Evolutionary conservation across 2,113 vertebrate genomes (phyloP).

Genomic region (Genyomyrus donnyi): DNA sequence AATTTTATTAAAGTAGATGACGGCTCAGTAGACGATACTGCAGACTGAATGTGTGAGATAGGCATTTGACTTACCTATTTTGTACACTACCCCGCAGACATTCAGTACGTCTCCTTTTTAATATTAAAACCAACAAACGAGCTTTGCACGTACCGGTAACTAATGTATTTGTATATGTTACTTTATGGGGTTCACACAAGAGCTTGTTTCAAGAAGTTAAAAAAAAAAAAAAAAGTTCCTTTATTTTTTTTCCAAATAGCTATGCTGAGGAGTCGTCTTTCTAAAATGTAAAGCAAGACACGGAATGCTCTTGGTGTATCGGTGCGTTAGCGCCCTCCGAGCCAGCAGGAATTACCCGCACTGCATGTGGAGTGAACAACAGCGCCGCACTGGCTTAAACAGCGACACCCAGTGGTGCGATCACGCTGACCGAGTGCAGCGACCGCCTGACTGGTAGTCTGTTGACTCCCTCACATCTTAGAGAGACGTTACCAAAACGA

Average conservation of each 20-base stretch:
- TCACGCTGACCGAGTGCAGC: neutral
- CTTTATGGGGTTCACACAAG: neutral
- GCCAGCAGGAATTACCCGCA: neutral
- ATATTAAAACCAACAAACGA: constrained; percentile 7
- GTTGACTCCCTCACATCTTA: neutral
- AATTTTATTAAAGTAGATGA: constrained; percentile 13
- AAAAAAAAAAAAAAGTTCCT: neutral
- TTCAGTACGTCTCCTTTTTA: constrained; percentile 31
- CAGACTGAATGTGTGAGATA: constrained; percentile 8
- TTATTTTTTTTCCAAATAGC: neutral
- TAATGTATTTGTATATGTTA: neutral
- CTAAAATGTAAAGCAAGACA: neutral
- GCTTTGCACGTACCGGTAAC: neutral
- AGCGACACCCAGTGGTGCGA: neutral
- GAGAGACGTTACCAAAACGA: constrained; percentile 37
- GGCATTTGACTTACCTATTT: neutral
- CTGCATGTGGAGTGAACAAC: neutral
- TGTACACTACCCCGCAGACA: neutral
- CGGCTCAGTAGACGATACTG: constrained; percentile 11
- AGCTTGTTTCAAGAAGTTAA: neutral
- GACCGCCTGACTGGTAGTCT: neutral
- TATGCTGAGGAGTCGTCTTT: neutral
- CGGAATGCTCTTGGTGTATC: neutral
- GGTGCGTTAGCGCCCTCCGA: neutral
- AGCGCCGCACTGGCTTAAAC: neutral